phyloP scores from a whole-genome alignment of 2,113 vertebrate species.

The Neotoma lepida region DNA sequence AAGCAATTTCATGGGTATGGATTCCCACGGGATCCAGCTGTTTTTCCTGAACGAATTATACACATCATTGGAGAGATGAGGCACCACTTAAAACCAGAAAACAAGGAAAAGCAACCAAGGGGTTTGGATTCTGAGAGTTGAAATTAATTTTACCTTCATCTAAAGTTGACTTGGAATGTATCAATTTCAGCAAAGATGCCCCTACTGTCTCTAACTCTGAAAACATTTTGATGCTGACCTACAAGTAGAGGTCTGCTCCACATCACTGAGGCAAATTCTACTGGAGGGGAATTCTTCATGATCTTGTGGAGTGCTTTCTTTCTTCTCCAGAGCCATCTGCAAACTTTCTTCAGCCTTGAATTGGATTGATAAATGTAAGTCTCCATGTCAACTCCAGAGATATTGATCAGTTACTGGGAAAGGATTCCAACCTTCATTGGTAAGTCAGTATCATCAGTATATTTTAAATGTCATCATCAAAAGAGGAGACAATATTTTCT shows the following conservation, averaged over 20 bases:
- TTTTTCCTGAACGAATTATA: slow-evolving; percentile 81
- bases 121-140: slow-evolving; percentile 68
- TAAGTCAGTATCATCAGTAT: background rate
- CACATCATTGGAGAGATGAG: slow-evolving; percentile 63
- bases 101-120: slow-evolving; percentile 57
- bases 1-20: slow-evolving; percentile 67
- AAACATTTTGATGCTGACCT: slow-evolving; percentile 77
- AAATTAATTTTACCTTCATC: slow-evolving; percentile 78
- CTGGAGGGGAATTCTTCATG: slow-evolving; percentile 45
- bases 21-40: slow-evolving; percentile 63
- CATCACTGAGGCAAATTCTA: slow-evolving; percentile 48
- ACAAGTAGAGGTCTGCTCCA: slow-evolving; percentile 69
- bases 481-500: background rate
- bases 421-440: background rate
- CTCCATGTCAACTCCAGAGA: background rate
- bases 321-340: background rate
- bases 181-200: slow-evolving; percentile 67
- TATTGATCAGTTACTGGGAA: too few relatives aligned
- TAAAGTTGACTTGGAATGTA: slow-evolving; percentile 60
- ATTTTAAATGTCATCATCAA: background rate
- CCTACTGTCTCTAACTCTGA: slow-evolving; percentile 68
- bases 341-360: background rate
- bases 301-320: background rate
- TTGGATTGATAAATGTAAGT: background rate
- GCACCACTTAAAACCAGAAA: slow-evolving; percentile 57